Conservation (phyloP, 2,888 invertebrate species). For the Drosophila kokeensis region DNA sequence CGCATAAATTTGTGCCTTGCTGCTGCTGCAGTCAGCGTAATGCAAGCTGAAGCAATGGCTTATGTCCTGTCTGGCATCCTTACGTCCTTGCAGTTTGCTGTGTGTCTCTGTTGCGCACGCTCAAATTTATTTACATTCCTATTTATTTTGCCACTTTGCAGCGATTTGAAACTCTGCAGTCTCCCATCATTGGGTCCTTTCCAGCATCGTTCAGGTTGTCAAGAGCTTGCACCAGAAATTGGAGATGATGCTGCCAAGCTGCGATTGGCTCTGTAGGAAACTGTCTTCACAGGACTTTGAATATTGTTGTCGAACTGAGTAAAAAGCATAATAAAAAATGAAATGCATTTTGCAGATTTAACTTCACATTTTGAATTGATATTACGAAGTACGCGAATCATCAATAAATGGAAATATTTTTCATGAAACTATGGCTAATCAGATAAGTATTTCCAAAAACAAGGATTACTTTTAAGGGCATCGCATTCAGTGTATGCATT, state of each 20-base stretch:
- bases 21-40: slow-evolving; percentile 40
- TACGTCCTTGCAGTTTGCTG: slow-evolving; percentile 1
- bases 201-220: slow-evolving; percentile 17
- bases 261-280: slow-evolving; percentile 25
- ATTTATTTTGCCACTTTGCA: slow-evolving; percentile 74
- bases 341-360: background rate
- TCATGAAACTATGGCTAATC: background rate
- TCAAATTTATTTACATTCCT: slow-evolving; percentile 72
- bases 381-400: background rate
- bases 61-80: slow-evolving; percentile 60
- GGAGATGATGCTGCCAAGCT: slow-evolving; percentile 17
- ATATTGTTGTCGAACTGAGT: background rate
- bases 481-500: background rate
- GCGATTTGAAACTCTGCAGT: slow-evolving; percentile 62
- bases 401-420: background rate
- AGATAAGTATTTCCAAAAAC: background rate
- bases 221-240: slow-evolving; percentile 7
- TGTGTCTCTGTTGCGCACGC: slow-evolving; percentile 35
- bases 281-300: background rate
- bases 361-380: background rate
- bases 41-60: slow-evolving; percentile 54
- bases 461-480: background rate
- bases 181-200: slow-evolving; percentile 26
- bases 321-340: background rate
- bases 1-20: slow-evolving; percentile 66